Base-by-base conservation (phyloP, 1,140 invertebrate genomes). In the Drosophila leontia region DNA sequence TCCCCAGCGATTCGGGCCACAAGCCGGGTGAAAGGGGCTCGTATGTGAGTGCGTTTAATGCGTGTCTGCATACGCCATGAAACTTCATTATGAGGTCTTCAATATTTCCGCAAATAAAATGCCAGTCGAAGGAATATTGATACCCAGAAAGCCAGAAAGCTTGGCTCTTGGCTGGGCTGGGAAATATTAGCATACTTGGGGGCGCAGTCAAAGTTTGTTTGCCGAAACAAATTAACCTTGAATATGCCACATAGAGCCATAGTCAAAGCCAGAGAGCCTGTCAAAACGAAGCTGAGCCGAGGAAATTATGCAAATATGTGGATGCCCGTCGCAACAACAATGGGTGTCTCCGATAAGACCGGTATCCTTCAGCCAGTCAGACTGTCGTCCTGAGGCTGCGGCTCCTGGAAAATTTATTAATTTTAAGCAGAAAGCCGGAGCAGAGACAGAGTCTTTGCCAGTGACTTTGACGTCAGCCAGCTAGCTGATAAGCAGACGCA, bases 181-280 rank as follows among this genome's bases (percentile, higher is more conserved):
- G 35, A 84, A 69, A 83, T 71, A 87, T 87, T 88, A 84, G 85
- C 84, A 87, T 87, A 87, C 84, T 88, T 83, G 65, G 61, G 72
- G 29, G 48, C 61, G 68, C 61, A 42, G 53, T 60, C 77, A 81
- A 87, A 62, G 68, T 88, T 87, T 88, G 77, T 83, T 88, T 72
- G 58, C 68, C 67, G 74, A 80, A 80, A 74, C 80, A 87, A 87
- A 88, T 87, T 87, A 87, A 88, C 84, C 84, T 88, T 87, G 83
- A 87, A 84, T 57, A 51, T 56, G 59, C 45, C 59, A 44, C 35
- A 83, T 50, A 71, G 62, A 56, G 53, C 53, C 53, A 39, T 56
- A 56, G 53, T 26, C 53, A 39, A 26, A 39, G 53, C 51, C 51
- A 55, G 45, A 41, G 39, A 29, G 35, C 60, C 57, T 68, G 42